A percentile compares a stretch with the other conserved stretches of the same genome.
These are phyloP conservation scores for Oncorhynchus masou DNA, from an alignment of 2,113 vertebrate genomes.

Conservation along the genomic window DNA sequence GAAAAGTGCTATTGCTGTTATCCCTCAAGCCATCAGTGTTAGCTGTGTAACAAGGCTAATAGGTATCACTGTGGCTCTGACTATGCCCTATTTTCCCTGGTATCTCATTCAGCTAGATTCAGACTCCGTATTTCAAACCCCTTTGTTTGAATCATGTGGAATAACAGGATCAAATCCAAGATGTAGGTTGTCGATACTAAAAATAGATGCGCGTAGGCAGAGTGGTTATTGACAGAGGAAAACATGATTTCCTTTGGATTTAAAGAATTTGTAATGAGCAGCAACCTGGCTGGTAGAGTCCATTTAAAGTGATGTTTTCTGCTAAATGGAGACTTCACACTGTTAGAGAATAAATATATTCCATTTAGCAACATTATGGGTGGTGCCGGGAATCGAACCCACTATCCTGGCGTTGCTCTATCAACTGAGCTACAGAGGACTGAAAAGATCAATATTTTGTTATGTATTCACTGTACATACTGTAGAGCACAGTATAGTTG, in stretches of 20 bases:
- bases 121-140: not conserved
- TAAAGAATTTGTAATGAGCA: slow-evolving; percentile 25
- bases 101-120: slow-evolving; percentile 8
- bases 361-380: too few species aligned
- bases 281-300: slow-evolving; percentile 5
- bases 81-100: slow-evolving; percentile 16
- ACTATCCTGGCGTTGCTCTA: too few species aligned
- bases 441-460: too few species aligned
- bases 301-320: not conserved
- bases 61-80: not conserved
- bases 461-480: not conserved
- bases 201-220: slow-evolving; percentile 19
- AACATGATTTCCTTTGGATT: slow-evolving; percentile 37
- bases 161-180: slow-evolving; percentile 51
- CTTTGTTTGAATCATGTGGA: slow-evolving; percentile 26
- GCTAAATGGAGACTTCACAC: not conserved
- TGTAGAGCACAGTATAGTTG: not conserved
- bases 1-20: too few species aligned
- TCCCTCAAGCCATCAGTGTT: too few species aligned
- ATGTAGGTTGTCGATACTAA: slow-evolving; percentile 50
- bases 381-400: too few species aligned
- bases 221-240: slow-evolving; percentile 36
- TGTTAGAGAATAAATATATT: too few species aligned
- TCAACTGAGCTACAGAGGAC: too few species aligned
- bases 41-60: too few species aligned